Base-by-base conservation (phyloP, 2,113 vertebrate genomes). In the Daubentonia madagascariensis region DNA sequence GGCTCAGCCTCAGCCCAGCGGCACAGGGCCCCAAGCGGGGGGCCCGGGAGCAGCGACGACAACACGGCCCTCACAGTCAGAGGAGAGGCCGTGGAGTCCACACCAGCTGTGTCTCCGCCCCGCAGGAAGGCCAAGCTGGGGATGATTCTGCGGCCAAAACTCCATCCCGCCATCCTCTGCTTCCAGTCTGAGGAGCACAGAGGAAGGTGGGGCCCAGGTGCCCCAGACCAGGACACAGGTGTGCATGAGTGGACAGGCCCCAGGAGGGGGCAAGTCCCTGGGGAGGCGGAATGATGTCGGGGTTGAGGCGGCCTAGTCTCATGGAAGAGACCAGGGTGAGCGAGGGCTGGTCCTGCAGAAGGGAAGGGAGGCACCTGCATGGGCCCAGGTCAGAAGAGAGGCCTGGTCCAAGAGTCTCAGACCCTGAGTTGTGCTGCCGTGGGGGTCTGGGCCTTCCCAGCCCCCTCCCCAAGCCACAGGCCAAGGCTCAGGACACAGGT, bases 1-100 rank as follows among this genome's bases (percentile, higher is more conserved):
- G 76, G 75, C 98, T 93, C 86, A 37, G 96, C 90, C 92, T 90
- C 61, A 18, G 96, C 85, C 92, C 68, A 35, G 57, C 85, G n/a
- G 90, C 80, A 4, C 85, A 97, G 97, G 98, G 98, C 95, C 96
- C 98, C 23, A 52, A 57, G 75, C 20, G 54, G 97, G 97, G 97
- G 97, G 37, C 83, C 94, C 84, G 0, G 50, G 97, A 97, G 96
- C 81, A 97, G 81, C 98, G 97, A 97, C 83, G 0, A 80, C 22
- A 37, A 23, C 67, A 1, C 3, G 17, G 91, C 87, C 87, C 52
- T n/a, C 2, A 8, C 65, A 1, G 76, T 10, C 7, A 2, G 43
- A 84, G 59, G 76, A 57, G 81, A 81, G n/a, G 43, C 37, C n/a
- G 22, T 43, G 37, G 18, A 7, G 30, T 52, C 45, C 32, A 78